Base-by-base conservation (phyloP, 2,113 vertebrate genomes). In the Mohoua ochrocephala region DNA sequence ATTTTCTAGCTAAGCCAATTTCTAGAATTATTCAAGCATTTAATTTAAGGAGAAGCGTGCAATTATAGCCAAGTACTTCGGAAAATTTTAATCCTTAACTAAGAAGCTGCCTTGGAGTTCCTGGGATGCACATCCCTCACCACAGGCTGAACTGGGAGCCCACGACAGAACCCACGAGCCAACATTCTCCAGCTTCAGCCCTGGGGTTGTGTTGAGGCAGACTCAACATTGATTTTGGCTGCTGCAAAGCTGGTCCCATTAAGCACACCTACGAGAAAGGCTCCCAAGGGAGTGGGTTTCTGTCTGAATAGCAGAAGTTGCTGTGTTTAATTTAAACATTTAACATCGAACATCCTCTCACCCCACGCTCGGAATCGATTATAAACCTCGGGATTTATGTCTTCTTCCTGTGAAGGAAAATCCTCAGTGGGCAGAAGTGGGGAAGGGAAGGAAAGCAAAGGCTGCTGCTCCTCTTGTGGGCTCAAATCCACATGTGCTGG, bases 21-120 rank as follows among this genome's bases (percentile, higher is more conserved):
- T 91, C 57, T 89, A 52, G 49, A 84, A 78, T 93, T 87, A 96
- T 87, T 82, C 77, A 87, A 87, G 87, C 69, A 49, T 79, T 87
- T 57, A 28, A 82, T 95, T 87, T 73, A n/a, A 60, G 71, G 84
- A 44, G 52, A 70, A 88, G 33, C 7, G 1, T 37, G 65, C 68
- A 91, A 94, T 87, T 89, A 81, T 2, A 84, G 69, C 53, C 26
- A 50, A 82, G 60, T 6, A 24, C 44, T 79, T 84, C 1, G 7
- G 69, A 75, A 95, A 89, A 56, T 30, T 37, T 41, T 42, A 60
- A 89, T 42, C 65, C 47, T 82, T 86, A 9, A n/a, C n/a, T 50
- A 33, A 41, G 52, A 82, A 69, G 22, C 31, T 57, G 17, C 45
- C 64, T 54, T 28, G 77, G 39, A 45, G 22, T 37, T 93, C 61